These are phyloP conservation scores for Ectemnius cavifrons DNA, from an alignment of 2,888 invertebrate genomes.

Conservation along the genomic window DNA sequence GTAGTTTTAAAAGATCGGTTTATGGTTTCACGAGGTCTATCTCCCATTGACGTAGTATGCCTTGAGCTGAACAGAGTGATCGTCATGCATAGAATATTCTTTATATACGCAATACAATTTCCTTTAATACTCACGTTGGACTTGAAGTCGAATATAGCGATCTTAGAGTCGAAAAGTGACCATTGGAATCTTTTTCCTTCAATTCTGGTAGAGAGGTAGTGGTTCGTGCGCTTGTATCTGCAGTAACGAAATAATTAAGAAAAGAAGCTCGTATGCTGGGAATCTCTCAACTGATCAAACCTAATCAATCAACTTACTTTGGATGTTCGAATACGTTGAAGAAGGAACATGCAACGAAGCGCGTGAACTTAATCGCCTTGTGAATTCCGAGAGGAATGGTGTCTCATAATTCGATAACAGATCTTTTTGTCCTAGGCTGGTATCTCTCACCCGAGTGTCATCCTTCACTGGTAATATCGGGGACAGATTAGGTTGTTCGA, in stretches of 20 bases:
- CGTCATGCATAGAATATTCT: conserved; percentile 4
- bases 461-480: conserved; percentile 62
- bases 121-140: conserved; percentile 63
- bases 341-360: conserved; percentile 62
- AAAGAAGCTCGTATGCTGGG: too few species aligned
- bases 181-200: conserved; percentile 74
- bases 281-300: background rate
- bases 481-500: conserved; percentile 67
- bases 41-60: conserved; percentile 63
- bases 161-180: conserved; percentile 71
- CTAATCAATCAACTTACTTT: conserved; percentile 60
- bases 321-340: conserved; percentile 61
- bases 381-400: conserved; percentile 86
- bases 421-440: conserved; percentile 60
- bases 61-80: conserved; percentile 55
- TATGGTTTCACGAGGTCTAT: conserved; percentile 67
- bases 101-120: background rate
- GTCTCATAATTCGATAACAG: conserved; percentile 80
- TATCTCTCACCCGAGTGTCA: conserved; percentile 57
- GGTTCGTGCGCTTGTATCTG: conserved; percentile 53
- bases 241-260: too few species aligned
- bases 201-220: conserved; percentile 61
- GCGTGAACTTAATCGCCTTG: conserved; percentile 79
- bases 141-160: conserved; percentile 66
- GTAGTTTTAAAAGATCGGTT: conserved; percentile 67